Evolutionary conservation across 2,113 vertebrate species (phyloP), one percentile per base, ranked within the genome.

Genomic region (Peucedramus taeniatus): DNA sequence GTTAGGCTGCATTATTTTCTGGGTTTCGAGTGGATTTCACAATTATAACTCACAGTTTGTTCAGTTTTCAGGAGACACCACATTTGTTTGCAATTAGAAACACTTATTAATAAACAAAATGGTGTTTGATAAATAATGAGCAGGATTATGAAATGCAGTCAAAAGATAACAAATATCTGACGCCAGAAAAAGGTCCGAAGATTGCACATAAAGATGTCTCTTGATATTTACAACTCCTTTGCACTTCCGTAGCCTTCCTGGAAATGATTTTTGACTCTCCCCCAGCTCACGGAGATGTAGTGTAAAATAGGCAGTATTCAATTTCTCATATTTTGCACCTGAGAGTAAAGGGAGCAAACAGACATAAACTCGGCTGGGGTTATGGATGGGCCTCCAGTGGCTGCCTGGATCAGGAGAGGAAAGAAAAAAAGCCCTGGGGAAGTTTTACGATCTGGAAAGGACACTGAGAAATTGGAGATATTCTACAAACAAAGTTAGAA

Each of bases 321-420:
- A 35, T 45, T 80, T 63, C 24, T 75, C n/a, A 49, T 72, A 47
- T 79, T 59, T 57, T 80, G 15, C 28, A 70, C 16, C 27, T 77
- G 45, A 35, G 31, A 79, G 7, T 65, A 63, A 78, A 83, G 57
- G 27, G 72, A 83, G 15, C 2, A 8, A 87, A 35, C 31, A 78
- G 24, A 9, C 18, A 60, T 63, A 77, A 91, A 49, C 12, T 37
- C 49, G 69, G 15, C 3, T 44, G 37, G 1, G 1, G 15, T 68
- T 91, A 37, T 2, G 1, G 56, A 76, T 1, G 4, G 45, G 47
- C 40, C 44, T 68, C 0, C 0, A 40, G 39, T 47, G 64, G 31
- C 61, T 93, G 37, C 49, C 23, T 33, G 4, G 18, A 8, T 59
- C 50, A 66, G 20, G 26, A 57, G 8, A 17, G 3, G 37, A 49